These are phyloP conservation scores for Pseudorasbora parva DNA, from an alignment of 2,113 vertebrate species.

Conservation along the genomic window DNA sequence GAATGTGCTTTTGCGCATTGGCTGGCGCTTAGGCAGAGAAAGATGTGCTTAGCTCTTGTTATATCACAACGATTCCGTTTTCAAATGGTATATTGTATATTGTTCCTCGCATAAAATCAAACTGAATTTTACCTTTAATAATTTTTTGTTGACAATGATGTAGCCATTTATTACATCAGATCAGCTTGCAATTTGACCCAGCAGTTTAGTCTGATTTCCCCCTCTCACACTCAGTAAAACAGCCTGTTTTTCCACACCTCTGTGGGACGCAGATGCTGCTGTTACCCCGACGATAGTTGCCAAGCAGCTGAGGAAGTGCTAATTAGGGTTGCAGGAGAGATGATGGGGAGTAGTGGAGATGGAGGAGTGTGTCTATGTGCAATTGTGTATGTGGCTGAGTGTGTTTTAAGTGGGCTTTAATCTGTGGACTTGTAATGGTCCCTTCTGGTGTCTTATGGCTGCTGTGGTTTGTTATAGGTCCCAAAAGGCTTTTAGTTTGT, in stretches of 20 bases:
- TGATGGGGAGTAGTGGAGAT: slow-evolving; percentile 28
- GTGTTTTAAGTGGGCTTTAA: slow-evolving; percentile 26
- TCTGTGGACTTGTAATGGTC: slow-evolving; percentile 10
- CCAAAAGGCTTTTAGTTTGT: slow-evolving; percentile 25
- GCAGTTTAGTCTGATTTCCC: neutral
- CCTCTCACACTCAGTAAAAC: neutral
- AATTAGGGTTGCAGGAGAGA: slow-evolving; percentile 63
- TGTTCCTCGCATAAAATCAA: neutral
- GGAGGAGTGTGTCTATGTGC: slow-evolving; percentile 10
- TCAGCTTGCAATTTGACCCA: neutral
- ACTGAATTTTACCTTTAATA: neutral
- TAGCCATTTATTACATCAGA: neutral
- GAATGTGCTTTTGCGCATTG: no score
- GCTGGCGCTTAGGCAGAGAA: no score
- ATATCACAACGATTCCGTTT: no score
- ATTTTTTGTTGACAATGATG: neutral
- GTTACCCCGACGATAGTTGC: slow-evolving; percentile 71
- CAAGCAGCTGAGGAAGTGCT: slow-evolving; percentile 68
- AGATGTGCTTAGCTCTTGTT: no score
- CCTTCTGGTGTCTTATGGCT: slow-evolving; percentile 26
- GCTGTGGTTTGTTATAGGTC: neutral
- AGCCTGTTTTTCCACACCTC: slow-evolving; percentile 13
- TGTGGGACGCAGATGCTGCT: slow-evolving; percentile 58
- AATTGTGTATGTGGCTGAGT: slow-evolving; percentile 11
- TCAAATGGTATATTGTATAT: no score